Evolutionary conservation across 2,113 vertebrate genomes (phyloP), one percentile per base, ranked within the genome.

Genomic region (Seriola aureovittata): DNA sequence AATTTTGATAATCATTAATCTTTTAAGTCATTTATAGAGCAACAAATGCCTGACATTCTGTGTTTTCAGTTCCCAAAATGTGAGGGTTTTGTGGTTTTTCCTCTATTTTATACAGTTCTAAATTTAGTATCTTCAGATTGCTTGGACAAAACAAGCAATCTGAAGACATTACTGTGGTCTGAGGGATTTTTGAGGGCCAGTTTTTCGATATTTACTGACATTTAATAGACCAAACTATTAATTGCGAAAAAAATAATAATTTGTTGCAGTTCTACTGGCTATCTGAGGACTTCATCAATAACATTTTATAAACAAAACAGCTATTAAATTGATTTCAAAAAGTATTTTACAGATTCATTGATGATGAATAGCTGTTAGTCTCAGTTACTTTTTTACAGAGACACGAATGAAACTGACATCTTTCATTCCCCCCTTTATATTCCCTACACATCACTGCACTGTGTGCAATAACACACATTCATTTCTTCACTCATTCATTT

Each of bases 401-500:
- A 58, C 63, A 68, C 17, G 23, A 64, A 63, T 54, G 6, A 78
- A 32, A 68, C 59, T 9, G 5, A 42, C 38, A 11, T 58, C 42
- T 34, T 66, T 44, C 29, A 68, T 54, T 66, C 64, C 38, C 36
- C 42, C 7, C 14, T 44, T 0, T 60, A 9, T 38, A 58, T 13
- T 16, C 29, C 48, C 29, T 50, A 13, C 36, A 54, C 9, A 38
- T 42, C 5, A 16, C 38, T 50, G 29, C 64, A 50, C 46, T 80
- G 34, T 80, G 40, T 78, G 16, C 77, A 84, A 68, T 54, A 71
- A 62, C 48, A 82, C 29, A 38, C 44, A 52, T 81, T 74, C 66
- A 38, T 69, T 59, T 77, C 34, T n/a, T 42, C 21, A 10, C 63
- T 66, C 75, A 67, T 84, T 79, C 66, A 46, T 78, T 89, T 84